Evolutionary conservation across 2,797 vertebrate species (phyloP), one percentile per base, ranked within the genome.

Genomic region (Anableps anableps): DNA sequence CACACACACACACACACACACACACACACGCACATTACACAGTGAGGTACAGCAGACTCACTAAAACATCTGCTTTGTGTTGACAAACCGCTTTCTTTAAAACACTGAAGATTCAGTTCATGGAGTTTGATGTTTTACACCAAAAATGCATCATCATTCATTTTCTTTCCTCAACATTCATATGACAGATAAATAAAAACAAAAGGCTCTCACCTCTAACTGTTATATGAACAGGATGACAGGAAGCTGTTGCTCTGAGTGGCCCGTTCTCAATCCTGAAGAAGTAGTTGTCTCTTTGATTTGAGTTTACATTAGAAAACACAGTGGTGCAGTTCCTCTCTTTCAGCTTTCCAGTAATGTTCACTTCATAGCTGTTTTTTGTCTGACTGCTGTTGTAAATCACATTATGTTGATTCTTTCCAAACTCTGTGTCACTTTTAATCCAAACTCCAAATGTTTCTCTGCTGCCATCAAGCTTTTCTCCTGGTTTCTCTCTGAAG

Each of bases 311-410:
- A 38, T 41, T 31, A 53, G 23, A 53, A 41, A 77, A n/a, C 8
- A 70, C 6, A 1, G 76, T 51, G 26, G 62, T 70, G 62, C 76
- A 77, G 36, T 77, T 77, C 23, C 8, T 77, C 75, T 77, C 55
- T 0, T 11, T 50, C 45, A 68, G 31, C 16, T 77, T 31, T n/a
- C 45, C 75, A 36, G 21, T 64, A 16, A 76, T 1, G 0, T 1
- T 47, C 19, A 64, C 5, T 6, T 1, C 8, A 64, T 48, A 64
- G 31, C 31, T 77, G 45, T 26, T 64, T 26, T 11, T 5, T 17
- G 3, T 2, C 19, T 8, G 36, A 26, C 75, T 68, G 60, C 60
- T 68, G 60, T 68, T 66, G 26, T 50, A 77, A 68, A 75, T 58
- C 23, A 55, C 73, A 58, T 74, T 74, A 5, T 41, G 2, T 1